Percentiles rank a stretch among this genome's conserved stretches.
These are phyloP conservation scores for Heliconius charithonia DNA, from an alignment of 2,888 invertebrate species.

Conservation along the genomic window DNA sequence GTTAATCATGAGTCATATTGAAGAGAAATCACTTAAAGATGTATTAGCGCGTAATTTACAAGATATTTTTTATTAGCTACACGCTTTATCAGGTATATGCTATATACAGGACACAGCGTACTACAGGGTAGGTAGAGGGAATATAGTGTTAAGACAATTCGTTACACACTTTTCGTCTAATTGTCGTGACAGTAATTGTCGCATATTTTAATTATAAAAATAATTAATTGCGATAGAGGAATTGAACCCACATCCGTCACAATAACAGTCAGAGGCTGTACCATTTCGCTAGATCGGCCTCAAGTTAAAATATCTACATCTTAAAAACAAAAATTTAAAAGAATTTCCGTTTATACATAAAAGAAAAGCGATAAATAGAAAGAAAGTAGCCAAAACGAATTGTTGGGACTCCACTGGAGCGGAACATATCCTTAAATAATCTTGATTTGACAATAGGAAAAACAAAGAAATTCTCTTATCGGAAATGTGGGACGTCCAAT, in stretches of 20 bases:
- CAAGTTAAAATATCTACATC: neutral
- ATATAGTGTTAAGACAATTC: too few relatives aligned
- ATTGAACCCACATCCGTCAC: neutral
- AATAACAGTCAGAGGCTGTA: neutral
- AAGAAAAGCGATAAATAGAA: constrained; percentile 20
- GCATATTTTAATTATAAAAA: neutral
- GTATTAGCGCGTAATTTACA: too few relatives aligned
- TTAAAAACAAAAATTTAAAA: neutral
- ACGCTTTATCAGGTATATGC: too few relatives aligned
- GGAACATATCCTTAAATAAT: constrained; percentile 34
- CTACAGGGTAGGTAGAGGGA: too few relatives aligned
- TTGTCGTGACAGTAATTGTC: too few relatives aligned
- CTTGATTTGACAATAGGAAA: constrained; percentile 37
- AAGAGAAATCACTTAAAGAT: too few relatives aligned
- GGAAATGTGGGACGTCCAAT: constrained; percentile 27
- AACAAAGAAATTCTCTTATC: constrained; percentile 34
- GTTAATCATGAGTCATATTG: too few relatives aligned
- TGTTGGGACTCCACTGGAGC: constrained; percentile 21
- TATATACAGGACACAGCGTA: too few relatives aligned
- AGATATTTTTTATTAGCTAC: too few relatives aligned
- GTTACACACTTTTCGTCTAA: too few relatives aligned
- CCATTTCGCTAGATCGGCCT: neutral
- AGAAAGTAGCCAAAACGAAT: constrained; percentile 19
- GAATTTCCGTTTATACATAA: neutral
- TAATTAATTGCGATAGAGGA: neutral